Evolutionary conservation across 2,113 vertebrate genomes (phyloP).

Genomic region (Ophthalmolycus amberensis): DNA sequence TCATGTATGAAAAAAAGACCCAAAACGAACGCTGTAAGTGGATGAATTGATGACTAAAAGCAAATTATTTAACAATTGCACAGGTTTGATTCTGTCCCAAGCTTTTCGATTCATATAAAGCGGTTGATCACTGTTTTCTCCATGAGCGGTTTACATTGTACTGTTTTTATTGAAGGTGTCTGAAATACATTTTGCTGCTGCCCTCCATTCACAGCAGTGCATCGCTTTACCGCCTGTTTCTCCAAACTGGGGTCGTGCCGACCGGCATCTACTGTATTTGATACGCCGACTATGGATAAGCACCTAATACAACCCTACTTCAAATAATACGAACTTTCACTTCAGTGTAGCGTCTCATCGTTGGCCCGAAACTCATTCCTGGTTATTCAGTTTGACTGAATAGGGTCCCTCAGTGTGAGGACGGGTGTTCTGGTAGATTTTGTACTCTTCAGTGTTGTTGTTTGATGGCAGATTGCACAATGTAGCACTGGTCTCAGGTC

Average conservation of each 20-base stretch:
- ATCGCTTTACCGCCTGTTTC: neutral
- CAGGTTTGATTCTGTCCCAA: too few species aligned
- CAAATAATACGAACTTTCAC: neutral
- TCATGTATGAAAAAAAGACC: too few species aligned
- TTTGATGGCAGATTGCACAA: constrained; percentile 57
- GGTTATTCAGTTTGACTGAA: constrained; percentile 59
- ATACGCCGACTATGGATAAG: neutral
- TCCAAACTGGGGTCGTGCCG: neutral
- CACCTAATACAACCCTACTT: neutral
- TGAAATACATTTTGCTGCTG: too few species aligned
- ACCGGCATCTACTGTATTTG: neutral
- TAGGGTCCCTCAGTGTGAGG: constrained; percentile 48
- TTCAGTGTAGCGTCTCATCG: constrained; percentile 48
- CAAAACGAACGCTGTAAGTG: too few species aligned
- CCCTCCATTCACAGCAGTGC: too few species aligned
- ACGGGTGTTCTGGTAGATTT: constrained; percentile 13
- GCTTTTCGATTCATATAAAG: too few species aligned
- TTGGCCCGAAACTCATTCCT: constrained; percentile 22
- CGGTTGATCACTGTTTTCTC: too few species aligned
- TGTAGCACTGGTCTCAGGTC: constrained; percentile 69
- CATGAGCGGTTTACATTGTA: too few species aligned
- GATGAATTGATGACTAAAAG: too few species aligned
- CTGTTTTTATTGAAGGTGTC: too few species aligned
- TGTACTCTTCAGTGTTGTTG: constrained; percentile 36
- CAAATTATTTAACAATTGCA: neutral